Percentiles rank a stretch among this genome's conserved stretches.
Evolutionary conservation across 2,888 invertebrate genomes (phyloP).

Genomic region (Dorcus hopei): DNA sequence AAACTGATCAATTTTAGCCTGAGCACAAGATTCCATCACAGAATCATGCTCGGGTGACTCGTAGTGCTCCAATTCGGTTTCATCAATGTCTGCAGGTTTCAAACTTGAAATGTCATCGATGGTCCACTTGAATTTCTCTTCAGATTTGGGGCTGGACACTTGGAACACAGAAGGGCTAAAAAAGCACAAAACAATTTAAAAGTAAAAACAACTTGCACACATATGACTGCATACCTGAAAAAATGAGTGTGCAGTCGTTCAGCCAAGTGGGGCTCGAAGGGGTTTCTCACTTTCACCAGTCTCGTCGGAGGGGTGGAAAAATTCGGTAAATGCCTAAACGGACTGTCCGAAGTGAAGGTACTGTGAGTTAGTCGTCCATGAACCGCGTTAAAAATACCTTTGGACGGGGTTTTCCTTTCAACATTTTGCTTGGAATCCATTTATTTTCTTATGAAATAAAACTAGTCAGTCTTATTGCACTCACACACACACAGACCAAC

Average conservation of each 20-base stretch:
- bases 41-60: conserved; percentile 63
- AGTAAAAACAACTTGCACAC: not conserved
- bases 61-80: conserved; percentile 59
- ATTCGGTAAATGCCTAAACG: conserved; percentile 46
- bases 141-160: conserved; percentile 44
- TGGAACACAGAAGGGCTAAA: conserved; percentile 48
- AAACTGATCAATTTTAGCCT: conserved; percentile 62
- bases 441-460: conserved; percentile 16
- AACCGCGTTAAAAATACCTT: conserved; percentile 14
- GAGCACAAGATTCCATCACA: conserved; percentile 60
- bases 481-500: not conserved
- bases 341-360: conserved; percentile 35
- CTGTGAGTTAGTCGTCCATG: conserved; percentile 20
- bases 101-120: conserved; percentile 68
- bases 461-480: conserved; percentile 21
- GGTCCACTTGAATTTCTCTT: conserved; percentile 63
- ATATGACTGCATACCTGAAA: conserved; percentile 57
- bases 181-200: conserved; percentile 4
- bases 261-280: conserved; percentile 64
- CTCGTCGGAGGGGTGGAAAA: conserved; percentile 58
- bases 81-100: conserved; percentile 67
- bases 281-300: conserved; percentile 60
- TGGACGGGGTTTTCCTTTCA: conserved; percentile 19
- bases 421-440: conserved; percentile 19
- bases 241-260: conserved; percentile 65